Base-by-base conservation (phyloP, 2,113 vertebrate genomes). In the Indicator maculatus region DNA sequence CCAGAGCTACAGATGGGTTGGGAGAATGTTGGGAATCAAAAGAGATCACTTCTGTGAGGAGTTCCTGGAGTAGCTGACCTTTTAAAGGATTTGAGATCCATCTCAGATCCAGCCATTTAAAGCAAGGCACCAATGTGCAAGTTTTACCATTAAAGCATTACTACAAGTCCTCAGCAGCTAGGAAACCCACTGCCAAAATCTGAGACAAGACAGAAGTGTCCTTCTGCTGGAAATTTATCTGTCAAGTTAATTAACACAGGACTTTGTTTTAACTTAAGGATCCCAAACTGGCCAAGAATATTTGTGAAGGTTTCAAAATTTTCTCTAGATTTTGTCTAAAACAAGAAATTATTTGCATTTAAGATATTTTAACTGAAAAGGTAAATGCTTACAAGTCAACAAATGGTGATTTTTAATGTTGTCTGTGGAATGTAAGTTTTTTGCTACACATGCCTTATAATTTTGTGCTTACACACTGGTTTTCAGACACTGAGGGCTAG, bases 371-470 rank as follows among this genome's bases (percentile, higher is more conserved):
- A 73, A 45, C 53, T 80, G 64, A 55, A 90, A 86, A 86, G 56
- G 52, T 83, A 75, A 86, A 21, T 52, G 56, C n/a, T 89, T 88
- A 41, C 59, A 58, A 83, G 27, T 53, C 72, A 87, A 67, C 28
- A 75, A 60, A 82, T 64, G 2, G 53, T 31, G 53, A 71, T 91
- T 77, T 80, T 80, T 38, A 63, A 41, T 55, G n/a, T 8, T 53
- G 30, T 31, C 39, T 56, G 60, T 52, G 55, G 41, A 63, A 41
- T 50, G 8, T 5, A 39, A 60, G 17, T 38, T 31, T 77, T 28
- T 15, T 66, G 73, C 26, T 30, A 31, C 1, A 0, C 0, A 0
- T 53, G 56, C 38, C 47, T 56, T 79, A 1, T 50, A 58, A 66
- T 50, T 50, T 44, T 9, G 59, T 45, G 75, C 77, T 78, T 67